A percentile compares a stretch with the other conserved stretches of the same genome.
Evolutionary conservation across 1,140 invertebrate species (phyloP).

Genomic region (Bombus sylvicola): DNA sequence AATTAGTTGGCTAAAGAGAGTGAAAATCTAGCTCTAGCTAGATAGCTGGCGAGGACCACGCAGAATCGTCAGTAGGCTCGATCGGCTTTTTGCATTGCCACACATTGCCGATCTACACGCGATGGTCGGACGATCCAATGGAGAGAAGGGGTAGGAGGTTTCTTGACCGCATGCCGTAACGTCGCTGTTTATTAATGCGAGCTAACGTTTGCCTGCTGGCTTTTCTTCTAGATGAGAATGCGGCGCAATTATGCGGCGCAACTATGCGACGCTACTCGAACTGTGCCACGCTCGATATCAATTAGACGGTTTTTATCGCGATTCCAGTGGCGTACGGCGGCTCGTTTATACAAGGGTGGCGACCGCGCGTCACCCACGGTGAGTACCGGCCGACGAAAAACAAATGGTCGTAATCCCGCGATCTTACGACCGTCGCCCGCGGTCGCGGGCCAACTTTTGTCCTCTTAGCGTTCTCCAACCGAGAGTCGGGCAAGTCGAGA

Average conservation of each 20-base stretch:
- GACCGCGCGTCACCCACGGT: constrained; percentile 33
- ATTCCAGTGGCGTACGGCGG: constrained; percentile 26
- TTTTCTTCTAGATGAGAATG: constrained; percentile 34
- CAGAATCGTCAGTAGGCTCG: not conserved
- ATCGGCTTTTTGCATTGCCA: not conserved
- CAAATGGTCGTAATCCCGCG: constrained; percentile 22
- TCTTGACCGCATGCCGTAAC: too few species aligned
- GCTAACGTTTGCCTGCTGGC: not conserved
- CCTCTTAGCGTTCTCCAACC: too few species aligned
- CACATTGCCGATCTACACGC: not conserved
- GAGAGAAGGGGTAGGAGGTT: too few species aligned
- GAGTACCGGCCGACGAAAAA: constrained; percentile 47
- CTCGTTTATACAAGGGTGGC: constrained; percentile 35
- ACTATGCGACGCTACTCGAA: constrained; percentile 28
- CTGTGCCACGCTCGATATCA: constrained; percentile 42
- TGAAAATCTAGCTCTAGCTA: too few species aligned
- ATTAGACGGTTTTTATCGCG: constrained; percentile 45
- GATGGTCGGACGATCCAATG: too few species aligned
- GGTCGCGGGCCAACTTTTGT: too few species aligned
- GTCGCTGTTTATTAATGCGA: not conserved
- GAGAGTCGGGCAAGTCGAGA: not conserved
- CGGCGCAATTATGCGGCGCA: constrained; percentile 21
- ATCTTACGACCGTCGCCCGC: too few species aligned
- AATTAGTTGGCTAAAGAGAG: constrained; percentile 27
- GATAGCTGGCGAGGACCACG: too few species aligned